Evolutionary conservation across 2,113 vertebrate species (phyloP).

Genomic region (Nannobrachium achirus): DNA sequence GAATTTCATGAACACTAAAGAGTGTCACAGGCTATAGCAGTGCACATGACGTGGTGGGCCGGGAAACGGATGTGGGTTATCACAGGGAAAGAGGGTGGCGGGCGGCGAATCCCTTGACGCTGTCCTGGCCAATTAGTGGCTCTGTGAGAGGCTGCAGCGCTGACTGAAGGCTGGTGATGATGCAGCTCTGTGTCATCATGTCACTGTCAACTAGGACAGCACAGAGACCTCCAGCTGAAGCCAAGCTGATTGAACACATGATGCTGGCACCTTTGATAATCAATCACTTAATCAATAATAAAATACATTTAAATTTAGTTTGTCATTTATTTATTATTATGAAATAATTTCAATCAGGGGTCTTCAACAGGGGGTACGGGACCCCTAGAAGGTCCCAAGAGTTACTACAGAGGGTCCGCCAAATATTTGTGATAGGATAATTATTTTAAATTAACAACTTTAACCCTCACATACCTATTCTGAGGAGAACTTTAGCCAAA

Average conservation of each 20-base stretch:
- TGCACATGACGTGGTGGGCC: conserved; percentile 49
- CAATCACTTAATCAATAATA: background rate
- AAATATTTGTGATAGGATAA: too few species aligned
- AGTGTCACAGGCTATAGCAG: conserved; percentile 65
- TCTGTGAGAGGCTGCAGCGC: conserved; percentile 38
- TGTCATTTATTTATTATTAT: background rate
- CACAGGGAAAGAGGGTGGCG: conserved; percentile 50
- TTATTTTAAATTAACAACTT: too few species aligned
- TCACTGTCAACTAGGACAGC: conserved; percentile 20
- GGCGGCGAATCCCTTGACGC: conserved; percentile 53
- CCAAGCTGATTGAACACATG: background rate
- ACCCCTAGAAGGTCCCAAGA: too few species aligned
- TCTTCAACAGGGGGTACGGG: too few species aligned
- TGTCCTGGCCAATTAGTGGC: conserved; percentile 59
- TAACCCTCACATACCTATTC: too few species aligned
- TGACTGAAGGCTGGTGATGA: conserved; percentile 51
- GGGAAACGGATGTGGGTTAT: conserved; percentile 69
- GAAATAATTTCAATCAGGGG: too few species aligned
- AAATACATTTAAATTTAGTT: background rate
- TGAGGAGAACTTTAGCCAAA: too few species aligned
- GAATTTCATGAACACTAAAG: conserved; percentile 79
- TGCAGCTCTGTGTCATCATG: conserved; percentile 37
- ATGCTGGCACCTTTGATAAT: background rate
- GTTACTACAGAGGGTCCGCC: too few species aligned
- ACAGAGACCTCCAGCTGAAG: background rate